Percentiles rank a stretch among this genome's conserved stretches.
Evolutionary conservation across 2,113 vertebrate genomes (phyloP).

Genomic region (Psammodynastes pulverulentus): DNA sequence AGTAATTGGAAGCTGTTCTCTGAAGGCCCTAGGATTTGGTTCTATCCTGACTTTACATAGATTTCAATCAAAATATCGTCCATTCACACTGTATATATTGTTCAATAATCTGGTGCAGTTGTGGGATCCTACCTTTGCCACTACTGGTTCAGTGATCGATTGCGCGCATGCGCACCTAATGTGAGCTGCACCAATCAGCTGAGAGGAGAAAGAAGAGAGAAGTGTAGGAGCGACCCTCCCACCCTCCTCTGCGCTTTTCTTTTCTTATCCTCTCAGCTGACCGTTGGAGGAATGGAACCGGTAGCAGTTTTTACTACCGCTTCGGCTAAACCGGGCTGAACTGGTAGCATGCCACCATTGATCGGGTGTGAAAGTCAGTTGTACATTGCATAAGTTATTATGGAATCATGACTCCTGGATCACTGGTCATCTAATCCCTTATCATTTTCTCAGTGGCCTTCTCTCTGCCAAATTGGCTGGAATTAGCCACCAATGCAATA

Average conservation of each 20-base stretch:
- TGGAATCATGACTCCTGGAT: not conserved
- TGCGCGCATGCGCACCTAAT: too few relatives aligned
- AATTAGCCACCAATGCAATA: not conserved
- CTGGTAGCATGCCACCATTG: too few relatives aligned
- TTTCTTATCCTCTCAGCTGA: too few relatives aligned
- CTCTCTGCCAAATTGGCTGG: not conserved
- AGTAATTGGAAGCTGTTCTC: not conserved
- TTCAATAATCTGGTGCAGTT: not conserved
- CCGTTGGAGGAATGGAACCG: too few relatives aligned
- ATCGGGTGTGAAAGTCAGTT: not conserved
- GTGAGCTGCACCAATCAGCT: too few relatives aligned
- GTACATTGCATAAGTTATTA: not conserved
- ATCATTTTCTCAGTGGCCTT: not conserved
- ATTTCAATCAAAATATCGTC: not conserved
- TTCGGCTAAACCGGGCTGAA: too few relatives aligned
- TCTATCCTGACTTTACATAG: not conserved
- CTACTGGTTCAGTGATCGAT: too few relatives aligned
- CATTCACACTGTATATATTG: not conserved
- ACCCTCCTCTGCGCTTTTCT: too few relatives aligned
- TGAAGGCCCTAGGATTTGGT: not conserved
- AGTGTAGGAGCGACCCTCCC: too few relatives aligned
- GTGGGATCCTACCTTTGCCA: too few relatives aligned
- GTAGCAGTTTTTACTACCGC: too few relatives aligned
- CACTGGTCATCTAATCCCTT: not conserved
- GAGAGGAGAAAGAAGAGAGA: too few relatives aligned